Evolutionary conservation across 2,113 vertebrate genomes (phyloP), one percentile per base, ranked within the genome.

Genomic region (Zosterops lateralis): DNA sequence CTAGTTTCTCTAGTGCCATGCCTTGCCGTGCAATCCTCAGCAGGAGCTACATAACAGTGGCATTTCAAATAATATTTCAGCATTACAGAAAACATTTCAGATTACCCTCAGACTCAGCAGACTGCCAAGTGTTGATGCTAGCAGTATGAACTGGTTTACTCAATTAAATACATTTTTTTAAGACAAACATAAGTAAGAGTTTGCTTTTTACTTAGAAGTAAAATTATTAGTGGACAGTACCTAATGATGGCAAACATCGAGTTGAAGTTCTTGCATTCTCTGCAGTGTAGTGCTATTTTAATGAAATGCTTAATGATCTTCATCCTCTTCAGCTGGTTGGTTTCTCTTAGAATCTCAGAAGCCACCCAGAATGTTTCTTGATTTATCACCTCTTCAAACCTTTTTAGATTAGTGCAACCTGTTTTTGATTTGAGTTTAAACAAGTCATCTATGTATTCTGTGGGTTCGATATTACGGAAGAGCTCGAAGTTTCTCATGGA

Each of bases 241-340:
- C 99, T 99, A 97, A 99, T 99, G 95, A 99, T 99, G 82, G 99
- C 99, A 95, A 99, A 99, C 99, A 99, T 99, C 0, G 99, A 99
- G 98, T 99, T 99, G 97, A 99, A 99, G 97, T 99, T 99, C 98
- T 99, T 99, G 99, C 99, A 99, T 89, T 99, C 99, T 87, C 99
- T 97, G 93, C 99, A 99, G 96, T 99, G 99, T n/a, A 99, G 96
- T 0, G 99, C 99, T 74, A 99, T 99, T 97, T 99, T 99, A 97
- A 99, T 98, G 97, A 99, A 99, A 97, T 99, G 99, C 95, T 99
- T 99, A 90, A 99, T 96, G 70, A 98, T 99, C 97, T 99, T 99
- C 99, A 99, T 99, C 92, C 99, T 98, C 90, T 99, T 99, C 45
- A 99, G 97, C 95, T 99, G 99, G 97, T 99, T 99, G 71, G 98